Percentiles rank a stretch among this genome's conserved stretches.
Conservation (phyloP, 2,113 vertebrate species). For the Chauna torquata region DNA sequence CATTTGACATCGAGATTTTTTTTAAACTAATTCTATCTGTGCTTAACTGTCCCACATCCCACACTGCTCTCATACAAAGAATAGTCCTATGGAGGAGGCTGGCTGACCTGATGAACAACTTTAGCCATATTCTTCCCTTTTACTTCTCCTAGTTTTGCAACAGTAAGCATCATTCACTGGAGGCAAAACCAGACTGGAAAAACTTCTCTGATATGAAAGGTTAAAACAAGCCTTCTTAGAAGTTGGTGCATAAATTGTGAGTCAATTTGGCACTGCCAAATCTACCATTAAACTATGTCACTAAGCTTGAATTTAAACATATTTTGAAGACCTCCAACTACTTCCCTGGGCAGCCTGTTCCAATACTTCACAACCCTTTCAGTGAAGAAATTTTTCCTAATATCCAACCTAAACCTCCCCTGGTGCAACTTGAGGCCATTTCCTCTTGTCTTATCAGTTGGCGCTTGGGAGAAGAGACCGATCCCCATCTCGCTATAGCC, state of each 20-base stretch:
- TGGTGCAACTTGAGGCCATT: too few species aligned
- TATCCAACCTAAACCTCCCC: too few species aligned
- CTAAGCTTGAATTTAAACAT: too few species aligned
- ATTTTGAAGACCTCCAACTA: too few species aligned
- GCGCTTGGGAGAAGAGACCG: too few species aligned
- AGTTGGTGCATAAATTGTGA: neutral
- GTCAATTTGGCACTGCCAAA: too few species aligned
- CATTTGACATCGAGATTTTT: neutral
- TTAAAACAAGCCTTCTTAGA: neutral
- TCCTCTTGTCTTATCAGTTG: too few species aligned
- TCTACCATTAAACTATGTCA: too few species aligned
- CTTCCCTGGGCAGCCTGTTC: too few species aligned
- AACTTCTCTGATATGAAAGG: neutral
- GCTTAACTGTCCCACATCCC: neutral
- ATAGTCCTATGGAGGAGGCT: neutral
- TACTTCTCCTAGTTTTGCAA: neutral
- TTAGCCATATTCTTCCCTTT: neutral
- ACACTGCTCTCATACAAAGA: neutral
- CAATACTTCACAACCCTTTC: too few species aligned
- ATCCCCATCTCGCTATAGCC: too few species aligned
- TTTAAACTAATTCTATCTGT: neutral
- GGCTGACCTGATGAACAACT: neutral
- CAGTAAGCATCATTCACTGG: neutral
- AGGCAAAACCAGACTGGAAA: neutral
- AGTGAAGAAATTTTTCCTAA: too few species aligned